A percentile compares a stretch with the other conserved stretches of the same genome.
Evolutionary conservation across 2,797 vertebrate genomes (phyloP).

Genomic region (Chelon labrosus): DNA sequence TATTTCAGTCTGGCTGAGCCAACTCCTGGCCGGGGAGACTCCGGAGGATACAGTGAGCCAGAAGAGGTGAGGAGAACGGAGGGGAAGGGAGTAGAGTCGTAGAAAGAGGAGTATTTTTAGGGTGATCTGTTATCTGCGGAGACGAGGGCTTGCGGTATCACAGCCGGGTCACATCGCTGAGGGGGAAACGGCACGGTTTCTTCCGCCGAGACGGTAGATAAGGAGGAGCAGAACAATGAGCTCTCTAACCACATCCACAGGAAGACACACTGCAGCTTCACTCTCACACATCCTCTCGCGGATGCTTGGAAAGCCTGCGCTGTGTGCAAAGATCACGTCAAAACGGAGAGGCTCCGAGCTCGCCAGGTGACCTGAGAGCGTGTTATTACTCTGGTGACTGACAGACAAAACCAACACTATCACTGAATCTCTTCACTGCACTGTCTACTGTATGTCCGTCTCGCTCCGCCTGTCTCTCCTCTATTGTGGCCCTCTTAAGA

Average conservation of each 20-base stretch:
- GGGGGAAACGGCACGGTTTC: conserved; percentile 66
- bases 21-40: conserved; percentile 59
- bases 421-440: conserved; percentile 10
- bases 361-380: conserved; percentile 28
- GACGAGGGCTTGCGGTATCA: conserved; percentile 68
- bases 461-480: conserved; percentile 31
- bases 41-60: conserved; percentile 65
- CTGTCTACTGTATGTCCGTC: conserved; percentile 29
- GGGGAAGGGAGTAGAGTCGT: conserved; percentile 35
- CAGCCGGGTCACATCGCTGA: conserved; percentile 76
- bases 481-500: conserved; percentile 63
- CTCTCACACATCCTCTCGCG: conserved; percentile 27
- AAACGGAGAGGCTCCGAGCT: conserved; percentile 6
- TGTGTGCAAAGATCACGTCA: conserved; percentile 42
- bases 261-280: conserved; percentile 47
- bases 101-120: conserved; percentile 83
- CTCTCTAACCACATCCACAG: conserved; percentile 62
- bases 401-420: conserved; percentile 31
- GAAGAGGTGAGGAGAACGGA: conserved; percentile 71
- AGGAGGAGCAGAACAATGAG: conserved; percentile 72
- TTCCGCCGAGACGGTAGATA: conserved; percentile 67
- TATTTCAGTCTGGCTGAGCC: conserved; percentile 68
- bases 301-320: conserved; percentile 26
- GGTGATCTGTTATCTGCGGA: conserved; percentile 80
- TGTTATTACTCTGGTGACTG: conserved; percentile 20